These are phyloP conservation scores for Sphaeridia pumilis DNA, from an alignment of 2,888 invertebrate species.

Conservation along the genomic window DNA sequence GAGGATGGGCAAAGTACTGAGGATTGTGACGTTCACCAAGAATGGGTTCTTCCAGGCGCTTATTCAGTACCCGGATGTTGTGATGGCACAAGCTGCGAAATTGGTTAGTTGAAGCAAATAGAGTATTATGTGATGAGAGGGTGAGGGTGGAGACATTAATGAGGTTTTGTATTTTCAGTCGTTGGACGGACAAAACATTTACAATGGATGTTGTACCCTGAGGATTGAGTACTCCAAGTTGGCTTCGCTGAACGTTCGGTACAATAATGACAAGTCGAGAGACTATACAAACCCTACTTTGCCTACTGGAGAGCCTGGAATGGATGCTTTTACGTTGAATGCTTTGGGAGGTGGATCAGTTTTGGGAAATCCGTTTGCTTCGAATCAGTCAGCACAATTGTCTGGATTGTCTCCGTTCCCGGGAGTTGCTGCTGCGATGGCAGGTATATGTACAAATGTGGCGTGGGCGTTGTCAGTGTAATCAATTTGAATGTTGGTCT, in stretches of 20 bases:
- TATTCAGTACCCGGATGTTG: conserved; percentile 95
- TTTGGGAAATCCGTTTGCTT: conserved; percentile 15
- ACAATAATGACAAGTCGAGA: conserved; percentile 99
- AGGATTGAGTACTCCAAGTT: conserved; percentile 99
- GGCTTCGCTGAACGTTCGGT: conserved; percentile 95
- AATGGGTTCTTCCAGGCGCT: conserved; percentile 99
- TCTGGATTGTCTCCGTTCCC: conserved; percentile 18
- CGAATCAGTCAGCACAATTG: conserved; percentile 14
- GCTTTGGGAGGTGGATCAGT: conserved; percentile 11
- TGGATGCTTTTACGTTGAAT: conserved; percentile 37
- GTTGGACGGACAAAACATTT: conserved; percentile 96
- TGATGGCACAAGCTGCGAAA: conserved; percentile 95
- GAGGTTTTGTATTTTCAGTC: conserved; percentile 53
- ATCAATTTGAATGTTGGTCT: too few species aligned
- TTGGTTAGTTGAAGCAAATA: conserved; percentile 52
- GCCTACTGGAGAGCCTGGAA: conserved; percentile 76
- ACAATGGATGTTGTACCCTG: conserved; percentile 98
- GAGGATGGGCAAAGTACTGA: conserved; percentile 94
- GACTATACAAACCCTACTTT: conserved; percentile 98
- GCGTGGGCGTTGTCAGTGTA: too few species aligned
- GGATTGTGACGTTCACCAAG: conserved; percentile 99
- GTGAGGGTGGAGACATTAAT: conserved; percentile 25
- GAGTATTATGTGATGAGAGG: conserved; percentile 1
- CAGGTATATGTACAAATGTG: conserved; percentile 36
- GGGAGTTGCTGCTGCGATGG: conserved; percentile 43